Evolutionary conservation across 2,888 invertebrate species (phyloP).

Genomic region (Escarpia spicata): DNA sequence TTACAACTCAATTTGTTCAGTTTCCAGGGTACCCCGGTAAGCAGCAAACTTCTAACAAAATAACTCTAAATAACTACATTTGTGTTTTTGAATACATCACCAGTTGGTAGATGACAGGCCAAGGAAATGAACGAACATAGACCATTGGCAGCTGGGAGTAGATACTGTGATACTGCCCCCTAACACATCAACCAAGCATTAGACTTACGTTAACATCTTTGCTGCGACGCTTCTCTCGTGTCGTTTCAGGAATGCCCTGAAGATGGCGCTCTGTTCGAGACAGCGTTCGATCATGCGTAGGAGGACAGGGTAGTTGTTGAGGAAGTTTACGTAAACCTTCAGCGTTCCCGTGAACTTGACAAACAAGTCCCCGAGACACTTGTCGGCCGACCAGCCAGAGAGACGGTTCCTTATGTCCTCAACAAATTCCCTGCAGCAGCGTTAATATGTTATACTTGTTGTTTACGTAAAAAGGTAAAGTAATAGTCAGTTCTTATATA

Average conservation of each 20-base stretch:
- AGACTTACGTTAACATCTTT: constrained; percentile 59
- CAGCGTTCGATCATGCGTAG: constrained; percentile 57
- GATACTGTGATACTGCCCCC: background rate
- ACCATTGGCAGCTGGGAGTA: too few species aligned
- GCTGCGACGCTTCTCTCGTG: constrained; percentile 56
- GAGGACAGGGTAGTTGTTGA: constrained; percentile 61
- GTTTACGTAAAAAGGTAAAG: too few species aligned
- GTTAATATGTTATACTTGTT: background rate
- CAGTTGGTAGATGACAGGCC: too few species aligned
- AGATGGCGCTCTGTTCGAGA: constrained; percentile 57
- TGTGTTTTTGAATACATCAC: too few species aligned
- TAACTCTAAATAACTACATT: too few species aligned
- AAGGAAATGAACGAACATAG: too few species aligned
- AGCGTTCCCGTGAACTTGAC: constrained; percentile 57
- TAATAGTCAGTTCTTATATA: too few species aligned
- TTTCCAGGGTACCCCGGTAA: too few species aligned
- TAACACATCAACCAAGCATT: background rate
- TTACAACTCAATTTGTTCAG: too few species aligned
- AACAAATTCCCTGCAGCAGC: constrained; percentile 48
- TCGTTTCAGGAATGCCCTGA: constrained; percentile 59
- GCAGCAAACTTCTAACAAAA: too few species aligned
- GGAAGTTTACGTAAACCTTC: constrained; percentile 60
- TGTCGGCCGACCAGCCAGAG: constrained; percentile 54
- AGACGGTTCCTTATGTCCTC: constrained; percentile 56
- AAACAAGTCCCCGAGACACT: constrained; percentile 62